These are phyloP conservation scores for Peromyscus californicus DNA, from an alignment of 2,113 vertebrate species.

Conservation along the genomic window DNA sequence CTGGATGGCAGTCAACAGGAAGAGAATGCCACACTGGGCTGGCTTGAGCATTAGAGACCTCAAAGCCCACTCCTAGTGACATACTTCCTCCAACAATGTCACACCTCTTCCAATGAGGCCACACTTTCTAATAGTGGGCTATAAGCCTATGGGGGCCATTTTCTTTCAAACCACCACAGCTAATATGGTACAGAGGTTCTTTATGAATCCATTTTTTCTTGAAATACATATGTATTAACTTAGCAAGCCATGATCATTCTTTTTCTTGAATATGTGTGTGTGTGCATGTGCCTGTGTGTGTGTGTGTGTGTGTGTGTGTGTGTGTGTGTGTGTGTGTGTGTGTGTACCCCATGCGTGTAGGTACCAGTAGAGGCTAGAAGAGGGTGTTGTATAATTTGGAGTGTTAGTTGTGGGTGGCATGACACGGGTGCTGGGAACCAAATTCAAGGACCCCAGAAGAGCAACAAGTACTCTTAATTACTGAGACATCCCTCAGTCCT, in stretches of 20 bases:
- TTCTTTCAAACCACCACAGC: background rate
- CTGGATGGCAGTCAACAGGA: background rate
- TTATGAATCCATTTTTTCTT: background rate
- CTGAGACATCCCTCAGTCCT: background rate
- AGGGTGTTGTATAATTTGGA: background rate
- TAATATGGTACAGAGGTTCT: background rate
- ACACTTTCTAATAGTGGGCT: background rate
- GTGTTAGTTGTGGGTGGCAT: background rate
- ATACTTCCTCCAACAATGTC: no score
- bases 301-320: background rate
- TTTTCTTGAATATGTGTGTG: background rate
- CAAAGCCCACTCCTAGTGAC: background rate
- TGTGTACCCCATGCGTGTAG: background rate
- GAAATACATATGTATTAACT: conserved; percentile 12
- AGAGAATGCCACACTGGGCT: background rate
- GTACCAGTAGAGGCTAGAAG: background rate
- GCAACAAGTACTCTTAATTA: background rate
- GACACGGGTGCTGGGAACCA: no score
- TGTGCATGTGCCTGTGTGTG: background rate
- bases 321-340: background rate
- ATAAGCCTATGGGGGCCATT: background rate
- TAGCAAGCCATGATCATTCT: background rate
- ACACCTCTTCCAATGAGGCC: background rate
- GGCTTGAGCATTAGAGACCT: background rate
- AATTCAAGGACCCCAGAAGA: no score